Base-by-base conservation (phyloP, 2,113 vertebrate genomes). In the Tychaedon coryphoeus region DNA sequence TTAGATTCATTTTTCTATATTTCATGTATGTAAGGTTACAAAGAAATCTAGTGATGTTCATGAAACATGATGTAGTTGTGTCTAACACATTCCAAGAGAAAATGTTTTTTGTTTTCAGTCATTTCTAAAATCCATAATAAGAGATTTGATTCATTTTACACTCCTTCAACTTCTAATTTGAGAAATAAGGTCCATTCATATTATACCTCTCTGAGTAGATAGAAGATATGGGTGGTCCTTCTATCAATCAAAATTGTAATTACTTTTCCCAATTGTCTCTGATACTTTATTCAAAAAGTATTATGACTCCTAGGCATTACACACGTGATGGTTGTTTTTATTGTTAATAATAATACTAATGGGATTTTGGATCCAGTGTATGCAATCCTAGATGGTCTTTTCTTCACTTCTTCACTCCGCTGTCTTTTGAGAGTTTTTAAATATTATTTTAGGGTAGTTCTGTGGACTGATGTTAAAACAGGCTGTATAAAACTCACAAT, bases 191-290 rank as follows among this genome's bases (percentile, higher is more conserved):
- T 93, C 56, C 66, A 40, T 90, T 95, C 54, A 4, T 86, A 47
- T 88, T 80, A 23, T 82, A 75, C 43, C 51, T 80, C 88, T 7
- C 42, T 7, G 20, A 34, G 34, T 60, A 86, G 86, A 42, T 29
- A 94, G 67, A 73, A 86, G 47, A 86, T 88, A 90, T 6, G 74
- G 67, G 92, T 96, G 94, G 93, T 86, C 95, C n/a, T 92, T 90
- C 90, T 86, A 88, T 86, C 95, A 96, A 92, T 94, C 90, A 90
- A 80, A 90, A 94, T 40, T 88, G 43, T 94, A 96, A 95, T 95
- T 96, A 94, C 93, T 80, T 94, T 90, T 90, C 74, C 36, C 81
- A 75, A 66, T 86, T 90, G 81, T 94, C 74, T 90, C 67, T 67
- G 67, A 60, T 83, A 92, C 67, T 95, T 93, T 86, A 88, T 92